These are phyloP conservation scores for Lithodes maja DNA, from an alignment of 2,888 invertebrate species.

Conservation along the genomic window DNA sequence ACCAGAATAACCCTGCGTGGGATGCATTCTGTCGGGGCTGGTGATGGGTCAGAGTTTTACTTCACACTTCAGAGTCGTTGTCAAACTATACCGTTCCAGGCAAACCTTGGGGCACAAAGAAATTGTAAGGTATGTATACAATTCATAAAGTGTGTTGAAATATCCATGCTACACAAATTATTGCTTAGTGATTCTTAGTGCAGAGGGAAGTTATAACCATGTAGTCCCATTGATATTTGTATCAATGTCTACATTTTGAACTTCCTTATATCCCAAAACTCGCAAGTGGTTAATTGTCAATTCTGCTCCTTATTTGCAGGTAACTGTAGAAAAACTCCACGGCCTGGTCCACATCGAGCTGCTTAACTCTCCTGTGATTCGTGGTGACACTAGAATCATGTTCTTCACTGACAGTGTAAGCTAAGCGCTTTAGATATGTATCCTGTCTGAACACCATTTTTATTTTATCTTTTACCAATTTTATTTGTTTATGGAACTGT, in stretches of 20 bases:
- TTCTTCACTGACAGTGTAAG: conserved; percentile 69
- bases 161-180: too few species aligned
- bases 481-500: too few species aligned
- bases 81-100: conserved; percentile 73
- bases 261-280: too few species aligned
- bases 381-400: conserved; percentile 68
- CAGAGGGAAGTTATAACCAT: too few species aligned
- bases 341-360: conserved; percentile 62
- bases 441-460: too few species aligned
- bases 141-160: neutral
- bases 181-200: too few species aligned
- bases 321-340: conserved; percentile 46
- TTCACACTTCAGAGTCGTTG: conserved; percentile 74
- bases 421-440: too few species aligned
- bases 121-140: conserved; percentile 74
- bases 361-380: conserved; percentile 54
- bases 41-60: conserved; percentile 76
- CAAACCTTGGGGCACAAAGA: conserved; percentile 73
- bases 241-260: too few species aligned
- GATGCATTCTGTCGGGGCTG: conserved; percentile 75
- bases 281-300: too few species aligned
- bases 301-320: conserved; percentile 5
- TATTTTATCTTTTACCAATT: too few species aligned
- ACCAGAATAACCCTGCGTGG: conserved; percentile 74
- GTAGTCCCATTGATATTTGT: too few species aligned